These are phyloP conservation scores for Caracal caracal DNA, from an alignment of 2,113 vertebrate genomes.

Conservation along the genomic window DNA sequence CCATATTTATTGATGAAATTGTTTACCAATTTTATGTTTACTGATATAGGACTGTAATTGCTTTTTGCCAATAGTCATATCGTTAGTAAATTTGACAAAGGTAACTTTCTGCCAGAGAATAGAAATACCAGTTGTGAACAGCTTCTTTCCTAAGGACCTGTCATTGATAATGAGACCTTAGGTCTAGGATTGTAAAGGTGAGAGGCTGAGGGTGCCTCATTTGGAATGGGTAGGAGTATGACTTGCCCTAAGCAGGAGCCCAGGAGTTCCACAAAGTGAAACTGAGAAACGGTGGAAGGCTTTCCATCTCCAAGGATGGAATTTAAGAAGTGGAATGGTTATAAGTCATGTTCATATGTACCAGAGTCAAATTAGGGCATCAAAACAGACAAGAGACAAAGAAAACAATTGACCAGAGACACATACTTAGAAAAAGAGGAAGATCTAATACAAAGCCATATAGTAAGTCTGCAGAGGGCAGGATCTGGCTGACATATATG, in stretches of 20 bases:
- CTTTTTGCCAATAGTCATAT: slow-evolving; percentile 69
- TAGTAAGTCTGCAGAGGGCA: background rate
- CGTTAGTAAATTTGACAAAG: slow-evolving; percentile 62
- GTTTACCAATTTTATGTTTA: slow-evolving; percentile 53
- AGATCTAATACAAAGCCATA: background rate
- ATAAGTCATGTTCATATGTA: background rate
- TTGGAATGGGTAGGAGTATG: background rate
- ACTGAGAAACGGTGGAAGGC: background rate
- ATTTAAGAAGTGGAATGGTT: background rate
- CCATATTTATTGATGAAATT: slow-evolving; percentile 71
- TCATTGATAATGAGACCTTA: background rate
- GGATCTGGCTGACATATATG: background rate
- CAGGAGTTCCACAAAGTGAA: background rate
- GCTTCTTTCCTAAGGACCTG: background rate
- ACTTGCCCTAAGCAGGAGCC: accelerated
- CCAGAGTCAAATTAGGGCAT: background rate
- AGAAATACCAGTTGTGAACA: background rate
- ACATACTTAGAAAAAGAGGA: background rate
- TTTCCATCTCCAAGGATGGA: background rate
- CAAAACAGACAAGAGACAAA: background rate
- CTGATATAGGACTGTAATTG: slow-evolving; percentile 61
- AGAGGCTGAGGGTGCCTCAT: background rate
- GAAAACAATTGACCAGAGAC: background rate
- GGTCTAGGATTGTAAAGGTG: background rate
- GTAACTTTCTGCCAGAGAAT: slow-evolving; percentile 46